Evolutionary conservation across 2,113 vertebrate genomes (phyloP).

Genomic region (Solea senegalensis): DNA sequence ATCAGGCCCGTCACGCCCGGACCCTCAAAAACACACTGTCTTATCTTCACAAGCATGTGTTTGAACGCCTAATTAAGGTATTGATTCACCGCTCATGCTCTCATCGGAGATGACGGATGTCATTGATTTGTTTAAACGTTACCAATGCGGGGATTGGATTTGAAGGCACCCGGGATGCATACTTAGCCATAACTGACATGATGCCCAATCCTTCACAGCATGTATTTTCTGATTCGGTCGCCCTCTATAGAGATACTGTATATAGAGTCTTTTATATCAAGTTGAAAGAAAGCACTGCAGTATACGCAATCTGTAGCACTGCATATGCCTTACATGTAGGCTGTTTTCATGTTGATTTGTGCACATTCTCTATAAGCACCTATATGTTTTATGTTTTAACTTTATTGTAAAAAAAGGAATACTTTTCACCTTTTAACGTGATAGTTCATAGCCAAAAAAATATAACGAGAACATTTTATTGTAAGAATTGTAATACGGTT

Average conservation of each 20-base stretch:
- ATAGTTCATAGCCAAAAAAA: too few species aligned
- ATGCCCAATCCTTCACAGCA: conserved; percentile 50
- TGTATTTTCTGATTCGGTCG: conserved; percentile 54
- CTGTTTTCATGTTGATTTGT: not conserved
- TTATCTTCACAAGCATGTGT: conserved; percentile 65
- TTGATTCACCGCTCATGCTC: conserved; percentile 44
- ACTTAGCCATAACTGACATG: conserved; percentile 57
- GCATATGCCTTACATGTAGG: conserved; percentile 15
- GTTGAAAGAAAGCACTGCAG: conserved; percentile 21
- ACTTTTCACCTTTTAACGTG: too few species aligned
- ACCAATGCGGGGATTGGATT: conserved; percentile 56
- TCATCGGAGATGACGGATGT: conserved; percentile 58
- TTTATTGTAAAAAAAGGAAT: too few species aligned
- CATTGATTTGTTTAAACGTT: conserved; percentile 57
- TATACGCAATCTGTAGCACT: conserved; percentile 8
- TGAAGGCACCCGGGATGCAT: conserved; percentile 63
- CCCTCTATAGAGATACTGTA: conserved; percentile 34
- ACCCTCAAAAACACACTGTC: conserved; percentile 30
- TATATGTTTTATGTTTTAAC: too few species aligned
- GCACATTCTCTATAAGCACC: not conserved
- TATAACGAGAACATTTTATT: too few species aligned
- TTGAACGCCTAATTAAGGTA: conserved; percentile 50
- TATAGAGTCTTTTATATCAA: conserved; percentile 26
- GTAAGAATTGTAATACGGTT: too few species aligned
- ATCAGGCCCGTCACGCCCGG: conserved; percentile 47